Evolutionary conservation across 1,140 invertebrate species (phyloP).

Genomic region (Achatina immaculata): DNA sequence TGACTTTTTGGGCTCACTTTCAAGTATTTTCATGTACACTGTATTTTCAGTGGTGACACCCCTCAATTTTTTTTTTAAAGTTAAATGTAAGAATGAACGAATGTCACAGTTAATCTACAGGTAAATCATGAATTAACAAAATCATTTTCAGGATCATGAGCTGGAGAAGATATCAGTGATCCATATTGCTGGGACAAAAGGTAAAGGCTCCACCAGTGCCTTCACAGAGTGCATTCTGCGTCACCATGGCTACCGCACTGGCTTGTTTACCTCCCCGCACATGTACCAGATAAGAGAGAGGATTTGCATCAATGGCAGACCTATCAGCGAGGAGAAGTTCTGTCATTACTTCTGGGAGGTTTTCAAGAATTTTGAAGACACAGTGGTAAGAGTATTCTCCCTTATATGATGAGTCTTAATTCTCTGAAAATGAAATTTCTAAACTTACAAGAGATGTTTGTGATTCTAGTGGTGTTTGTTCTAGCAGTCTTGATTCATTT

Average conservation of each 20-base stretch:
- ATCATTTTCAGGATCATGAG: constrained; percentile 64
- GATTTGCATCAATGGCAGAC: constrained; percentile 87
- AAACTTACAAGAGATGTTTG: no score
- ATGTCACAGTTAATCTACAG: no score
- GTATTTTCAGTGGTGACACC: no score
- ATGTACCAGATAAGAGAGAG: constrained; percentile 90
- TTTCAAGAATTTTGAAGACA: constrained; percentile 76
- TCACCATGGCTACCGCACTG: constrained; percentile 87
- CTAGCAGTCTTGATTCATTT: no score
- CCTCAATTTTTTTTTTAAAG: no score
- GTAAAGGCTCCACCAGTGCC: constrained; percentile 92
- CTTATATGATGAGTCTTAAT: no score
- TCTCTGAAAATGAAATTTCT: no score
- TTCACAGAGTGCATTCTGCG: constrained; percentile 91
- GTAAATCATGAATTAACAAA: no score
- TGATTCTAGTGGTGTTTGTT: no score
- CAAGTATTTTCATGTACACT: no score
- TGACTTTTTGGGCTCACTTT: no score
- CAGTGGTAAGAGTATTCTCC: constrained; percentile 42
- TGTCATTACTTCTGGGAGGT: constrained; percentile 86
- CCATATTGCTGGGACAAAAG: constrained; percentile 96
- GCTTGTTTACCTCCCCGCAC: constrained; percentile 92
- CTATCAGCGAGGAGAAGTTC: constrained; percentile 83
- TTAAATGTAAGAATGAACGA: no score
- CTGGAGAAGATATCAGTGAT: constrained; percentile 82